phyloP scores from a whole-genome alignment of 2,888 invertebrate genomes.

The Eupithecia inturbata region DNA sequence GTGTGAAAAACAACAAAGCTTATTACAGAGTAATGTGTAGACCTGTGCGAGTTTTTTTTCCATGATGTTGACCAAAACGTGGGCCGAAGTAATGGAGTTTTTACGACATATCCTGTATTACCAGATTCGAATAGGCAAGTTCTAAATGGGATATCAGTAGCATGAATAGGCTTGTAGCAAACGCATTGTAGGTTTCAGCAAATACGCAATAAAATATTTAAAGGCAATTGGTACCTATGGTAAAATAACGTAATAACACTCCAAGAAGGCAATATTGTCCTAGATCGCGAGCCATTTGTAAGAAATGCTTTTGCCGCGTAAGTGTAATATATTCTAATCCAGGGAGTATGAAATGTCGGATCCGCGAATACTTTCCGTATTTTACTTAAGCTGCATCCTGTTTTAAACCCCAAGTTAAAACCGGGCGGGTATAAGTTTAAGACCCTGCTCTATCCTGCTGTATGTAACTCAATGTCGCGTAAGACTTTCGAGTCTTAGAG shows the following conservation, averaged over 20 bases:
- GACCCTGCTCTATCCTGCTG: not conserved
- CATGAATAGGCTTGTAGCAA: not conserved
- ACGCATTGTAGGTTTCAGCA: not conserved
- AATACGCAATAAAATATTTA: conserved; percentile 14
- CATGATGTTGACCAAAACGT: not conserved
- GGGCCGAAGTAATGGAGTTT: not conserved
- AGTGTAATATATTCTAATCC: conserved; percentile 28
- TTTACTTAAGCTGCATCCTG: not conserved
- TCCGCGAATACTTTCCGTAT: not conserved
- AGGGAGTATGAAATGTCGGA: not conserved
- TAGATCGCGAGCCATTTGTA: conserved; percentile 25
- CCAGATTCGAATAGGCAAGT: not conserved
- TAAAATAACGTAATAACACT: conserved; percentile 28
- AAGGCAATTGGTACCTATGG: conserved; percentile 19
- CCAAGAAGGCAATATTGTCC: conserved; percentile 23
- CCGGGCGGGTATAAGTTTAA: not conserved
- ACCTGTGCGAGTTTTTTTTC: not conserved
- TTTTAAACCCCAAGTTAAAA: conserved; percentile 18
- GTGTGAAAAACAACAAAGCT: not conserved
- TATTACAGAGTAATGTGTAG: not conserved
- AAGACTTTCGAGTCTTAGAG: not conserved
- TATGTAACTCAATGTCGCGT: no score
- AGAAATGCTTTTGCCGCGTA: conserved; percentile 26
- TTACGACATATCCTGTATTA: not conserved
- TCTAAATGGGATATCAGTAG: not conserved